Percentiles rank a stretch among this genome's conserved stretches.
Conservation (phyloP, 2,113 vertebrate species). For the Pithys albifrons region DNA sequence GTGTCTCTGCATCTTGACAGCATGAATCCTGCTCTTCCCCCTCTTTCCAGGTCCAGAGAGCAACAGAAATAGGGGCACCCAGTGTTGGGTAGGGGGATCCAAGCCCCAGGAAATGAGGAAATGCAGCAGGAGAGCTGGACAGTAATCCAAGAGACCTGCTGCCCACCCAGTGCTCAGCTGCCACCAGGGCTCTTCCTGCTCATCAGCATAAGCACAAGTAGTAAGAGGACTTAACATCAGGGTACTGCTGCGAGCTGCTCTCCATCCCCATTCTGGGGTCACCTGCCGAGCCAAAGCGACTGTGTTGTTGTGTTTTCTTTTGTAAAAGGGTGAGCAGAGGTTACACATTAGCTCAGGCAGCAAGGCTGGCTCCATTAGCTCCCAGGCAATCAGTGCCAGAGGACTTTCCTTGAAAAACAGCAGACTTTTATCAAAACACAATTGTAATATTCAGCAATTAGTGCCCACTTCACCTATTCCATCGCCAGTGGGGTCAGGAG, state of each 20-base stretch:
- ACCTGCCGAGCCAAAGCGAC: neutral
- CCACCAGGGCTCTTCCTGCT: neutral
- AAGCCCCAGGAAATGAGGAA: neutral
- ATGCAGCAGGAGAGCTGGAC: neutral
- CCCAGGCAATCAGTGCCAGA: neutral
- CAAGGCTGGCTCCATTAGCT: conserved; percentile 40
- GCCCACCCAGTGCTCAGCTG: neutral
- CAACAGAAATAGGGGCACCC: neutral
- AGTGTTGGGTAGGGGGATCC: rapidly evolving
- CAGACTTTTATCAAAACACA: conserved; percentile 13
- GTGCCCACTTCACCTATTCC: conserved; percentile 14
- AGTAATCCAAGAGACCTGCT: neutral
- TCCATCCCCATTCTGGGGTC: neutral
- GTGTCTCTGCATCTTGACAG: neutral
- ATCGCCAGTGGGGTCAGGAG: neutral
- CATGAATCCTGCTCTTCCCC: neutral
- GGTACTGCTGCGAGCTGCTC: neutral
- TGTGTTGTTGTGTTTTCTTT: neutral
- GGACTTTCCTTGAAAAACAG: conserved; percentile 5
- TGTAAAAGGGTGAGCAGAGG: neutral
- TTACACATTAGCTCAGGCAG: neutral
- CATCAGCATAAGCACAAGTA: neutral
- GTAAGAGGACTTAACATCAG: neutral
- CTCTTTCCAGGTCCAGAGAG: neutral
- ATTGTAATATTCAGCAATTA: conserved; percentile 16